Evolutionary conservation across 2,888 invertebrate genomes (phyloP), one percentile per base, ranked within the genome.

Genomic region (Dryococelus australis): DNA sequence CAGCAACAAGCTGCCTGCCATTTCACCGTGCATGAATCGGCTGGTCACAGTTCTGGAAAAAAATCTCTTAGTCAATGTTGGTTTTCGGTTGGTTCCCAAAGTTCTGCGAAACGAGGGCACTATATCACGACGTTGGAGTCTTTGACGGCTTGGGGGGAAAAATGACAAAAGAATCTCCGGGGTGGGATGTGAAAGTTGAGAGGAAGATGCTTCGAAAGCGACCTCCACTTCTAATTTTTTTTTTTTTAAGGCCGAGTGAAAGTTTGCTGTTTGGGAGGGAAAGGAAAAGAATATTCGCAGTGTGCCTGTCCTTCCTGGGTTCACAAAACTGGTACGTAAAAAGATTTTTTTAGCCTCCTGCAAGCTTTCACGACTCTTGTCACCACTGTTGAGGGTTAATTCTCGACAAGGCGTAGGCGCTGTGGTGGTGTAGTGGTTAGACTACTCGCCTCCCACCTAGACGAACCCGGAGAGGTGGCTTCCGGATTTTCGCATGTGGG

Each of bases 121-220:
- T 65, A n/a, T 24, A n/a, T 65, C 1, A 65, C 65, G n/a, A 65
- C 65, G 8, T 20, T 24, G 65, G 51, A 65, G 16, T 20, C 2
- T 65, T 65, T 65, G 65, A 65, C 20, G 65, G 65, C 8, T 24
- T 24, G 65, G 20, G 16, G n/a, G 65, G 16, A 65, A n/a, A 65
- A 65, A 65, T 65, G 65, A 65, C 65, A 65, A 65, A 65, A 65
- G 65, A 65, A 65, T 65, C 65, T 65, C n/a, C n/a, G 20, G 65
- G 65, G 65, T 65, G 65, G 65, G 65, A 65, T 65, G 65, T 65
- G 65, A 65, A 65, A 65, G 65, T 65, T 65, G 65, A 16, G 65
- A 8, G 20, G 65, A n/a, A 24, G 65, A 65, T 65, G 16, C n/a
- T 65, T 24, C 24, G 65, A 65, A 65, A 65, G 65, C 20, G n/a